Evolutionary conservation across 2,113 vertebrate genomes (phyloP), one percentile per base, ranked within the genome.

Genomic region (Bettongia penicillata): DNA sequence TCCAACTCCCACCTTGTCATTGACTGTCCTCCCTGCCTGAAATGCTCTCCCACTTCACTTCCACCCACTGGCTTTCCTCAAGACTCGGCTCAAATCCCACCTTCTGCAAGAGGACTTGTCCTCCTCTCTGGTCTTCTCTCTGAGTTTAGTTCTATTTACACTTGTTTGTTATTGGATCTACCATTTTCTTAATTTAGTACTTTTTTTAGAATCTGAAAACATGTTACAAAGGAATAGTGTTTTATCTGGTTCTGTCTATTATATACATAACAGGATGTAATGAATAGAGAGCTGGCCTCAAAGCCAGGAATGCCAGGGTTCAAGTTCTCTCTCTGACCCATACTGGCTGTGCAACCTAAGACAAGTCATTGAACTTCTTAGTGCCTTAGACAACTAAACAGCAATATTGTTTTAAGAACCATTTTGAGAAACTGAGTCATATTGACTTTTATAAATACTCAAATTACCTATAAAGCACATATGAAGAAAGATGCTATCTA

Each of bases 211-310:
- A 94, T 52, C 4, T 84, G 93, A 37, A 96, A 48, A 77, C 51
- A 47, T 96, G 98, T 68, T 51, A 26, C 68, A 94, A 94, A 92
- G 55, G 93, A 97, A 96, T 77, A 96, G 0, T 24, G 52, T 84
- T 91, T 96, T 97, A 93, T 94, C 68, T 96, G 93, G 95, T 96
- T 98, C 97, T 57, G 1, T 52, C 51, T 97, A 61, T 95, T 96
- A 51, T 95, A 92, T 93, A 77, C 16, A 16, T 68, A 37, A 68
- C 37, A 68, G 61, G 12, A 37, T 68, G 12, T 77, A 77, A n/a
- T 6, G 37, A 1, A 77, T n/a, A 77, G 25, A n/a, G 37, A n/a
- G 4, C 14, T n/a, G 37, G 37, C 31, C 68, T 77, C 68, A 77
- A 77, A 77, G 37, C 14, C 37, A n/a, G 68, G 37, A 77, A 77